phyloP scores from a whole-genome alignment of 2,797 vertebrate genomes.

The Eulemur coronatus region DNA sequence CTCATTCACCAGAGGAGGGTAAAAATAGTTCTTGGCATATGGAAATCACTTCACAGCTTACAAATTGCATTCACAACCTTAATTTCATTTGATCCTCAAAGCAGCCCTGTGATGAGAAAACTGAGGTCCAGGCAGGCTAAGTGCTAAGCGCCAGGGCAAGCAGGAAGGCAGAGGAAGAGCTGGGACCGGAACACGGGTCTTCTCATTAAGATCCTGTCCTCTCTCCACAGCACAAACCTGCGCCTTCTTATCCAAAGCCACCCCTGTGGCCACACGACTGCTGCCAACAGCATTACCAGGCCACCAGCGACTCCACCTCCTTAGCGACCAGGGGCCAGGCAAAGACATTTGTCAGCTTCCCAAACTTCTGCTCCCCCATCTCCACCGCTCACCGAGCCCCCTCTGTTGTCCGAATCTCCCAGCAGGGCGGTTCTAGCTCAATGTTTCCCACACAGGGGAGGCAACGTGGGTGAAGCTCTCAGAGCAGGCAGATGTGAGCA shows the following conservation, averaged over 20 bases:
- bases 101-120: slow-evolving; percentile 34
- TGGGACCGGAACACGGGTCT: neutral
- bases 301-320: neutral
- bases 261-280: neutral
- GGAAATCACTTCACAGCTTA: slow-evolving; percentile 57
- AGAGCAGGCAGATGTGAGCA: neutral
- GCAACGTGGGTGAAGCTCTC: neutral
- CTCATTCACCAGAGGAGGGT: neutral
- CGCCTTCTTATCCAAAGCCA: neutral
- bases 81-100: slow-evolving; percentile 45
- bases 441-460: neutral
- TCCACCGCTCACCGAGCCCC: neutral
- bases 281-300: neutral
- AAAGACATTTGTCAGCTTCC: neutral
- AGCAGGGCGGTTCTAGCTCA: neutral
- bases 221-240: neutral
- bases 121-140: slow-evolving; percentile 26
- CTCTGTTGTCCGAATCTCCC: neutral
- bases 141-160: neutral
- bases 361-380: neutral
- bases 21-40: slow-evolving; percentile 16
- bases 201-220: neutral
- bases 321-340: neutral
- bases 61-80: slow-evolving; percentile 46
- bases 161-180: neutral